Percentiles rank a stretch among this genome's conserved stretches.
phyloP scores from a whole-genome alignment of 1,140 invertebrate species.

The Drosophila busckii region DNA sequence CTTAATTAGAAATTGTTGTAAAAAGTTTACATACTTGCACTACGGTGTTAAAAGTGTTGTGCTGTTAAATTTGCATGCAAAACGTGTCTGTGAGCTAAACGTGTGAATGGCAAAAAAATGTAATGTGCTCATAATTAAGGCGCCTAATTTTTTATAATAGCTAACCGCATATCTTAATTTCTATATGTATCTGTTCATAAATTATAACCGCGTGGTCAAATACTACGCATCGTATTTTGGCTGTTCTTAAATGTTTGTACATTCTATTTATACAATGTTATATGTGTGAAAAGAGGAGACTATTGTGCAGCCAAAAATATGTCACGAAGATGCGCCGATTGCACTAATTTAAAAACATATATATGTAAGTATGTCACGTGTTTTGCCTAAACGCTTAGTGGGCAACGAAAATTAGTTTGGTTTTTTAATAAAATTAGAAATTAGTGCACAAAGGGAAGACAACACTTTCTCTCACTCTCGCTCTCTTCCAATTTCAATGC shows the following conservation, averaged over 20 bases:
- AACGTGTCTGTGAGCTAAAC: too few species aligned
- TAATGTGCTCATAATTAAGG: neutral
- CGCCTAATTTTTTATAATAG: neutral
- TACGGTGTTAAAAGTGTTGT: too few species aligned
- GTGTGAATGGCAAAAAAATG: neutral
- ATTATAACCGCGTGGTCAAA: conserved; percentile 14
- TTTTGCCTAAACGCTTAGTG: too few species aligned
- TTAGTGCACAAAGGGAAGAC: too few species aligned
- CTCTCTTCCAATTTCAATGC: conserved; percentile 38
- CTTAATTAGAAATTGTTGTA: too few species aligned
- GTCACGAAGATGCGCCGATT: conserved; percentile 31
- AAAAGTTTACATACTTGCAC: too few species aligned
- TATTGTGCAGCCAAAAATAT: conserved; percentile 55
- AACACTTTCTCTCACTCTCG: neutral
- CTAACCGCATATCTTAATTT: neutral
- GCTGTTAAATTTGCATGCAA: too few species aligned
- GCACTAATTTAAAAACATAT: conserved; percentile 4
- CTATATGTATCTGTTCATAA: conserved; percentile 2
- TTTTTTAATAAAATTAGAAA: too few species aligned
- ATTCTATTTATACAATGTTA: conserved; percentile 14
- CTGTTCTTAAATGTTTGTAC: conserved; percentile 20
- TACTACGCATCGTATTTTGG: conserved; percentile 41
- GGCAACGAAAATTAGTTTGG: too few species aligned
- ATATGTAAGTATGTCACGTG: conserved; percentile 15
- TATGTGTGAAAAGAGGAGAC: conserved; percentile 19